These are phyloP conservation scores for Clostera curtula DNA, from an alignment of 2,888 invertebrate species.

Conservation along the genomic window DNA sequence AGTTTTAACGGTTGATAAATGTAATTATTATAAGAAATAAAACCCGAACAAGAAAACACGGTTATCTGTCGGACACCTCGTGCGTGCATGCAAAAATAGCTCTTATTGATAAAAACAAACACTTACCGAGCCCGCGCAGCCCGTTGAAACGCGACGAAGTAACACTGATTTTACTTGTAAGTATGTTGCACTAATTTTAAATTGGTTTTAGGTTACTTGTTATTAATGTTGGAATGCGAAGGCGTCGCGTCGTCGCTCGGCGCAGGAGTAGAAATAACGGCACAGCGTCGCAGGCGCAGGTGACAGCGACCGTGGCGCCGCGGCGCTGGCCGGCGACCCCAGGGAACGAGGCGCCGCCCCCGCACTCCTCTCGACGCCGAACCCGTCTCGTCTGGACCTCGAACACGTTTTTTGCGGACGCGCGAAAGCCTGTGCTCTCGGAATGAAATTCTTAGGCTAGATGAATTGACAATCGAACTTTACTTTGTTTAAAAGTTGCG, in stretches of 20 bases:
- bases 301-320: slow-evolving; percentile 54
- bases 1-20: slow-evolving; percentile 2
- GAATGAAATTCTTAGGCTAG: too few species aligned
- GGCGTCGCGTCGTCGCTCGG: slow-evolving; percentile 39
- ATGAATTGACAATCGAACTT: too few species aligned
- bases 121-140: slow-evolving; percentile 20
- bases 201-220: too few species aligned
- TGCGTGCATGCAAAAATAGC: slow-evolving; percentile 15
- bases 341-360: slow-evolving; percentile 26
- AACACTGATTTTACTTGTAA: too few species aligned
- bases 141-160: too few species aligned
- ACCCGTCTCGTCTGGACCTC: slow-evolving; percentile 26
- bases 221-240: too few species aligned
- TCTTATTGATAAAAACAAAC: slow-evolving; percentile 13
- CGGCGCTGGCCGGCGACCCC: slow-evolving; percentile 53
- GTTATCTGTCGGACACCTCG: slow-evolving; percentile 33
- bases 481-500: too few species aligned
- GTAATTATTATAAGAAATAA: slow-evolving; percentile 26
- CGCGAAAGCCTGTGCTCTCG: too few species aligned
- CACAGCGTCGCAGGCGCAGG: slow-evolving; percentile 31
- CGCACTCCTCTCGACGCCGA: slow-evolving; percentile 23
- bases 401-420: slow-evolving; percentile 8
- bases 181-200: too few species aligned
- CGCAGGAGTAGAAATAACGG: slow-evolving; percentile 33
- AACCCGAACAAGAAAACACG: slow-evolving; percentile 45